A percentile compares a stretch with the other conserved stretches of the same genome.
phyloP scores from a whole-genome alignment of 2,888 invertebrate genomes.

The Allacma fusca region DNA sequence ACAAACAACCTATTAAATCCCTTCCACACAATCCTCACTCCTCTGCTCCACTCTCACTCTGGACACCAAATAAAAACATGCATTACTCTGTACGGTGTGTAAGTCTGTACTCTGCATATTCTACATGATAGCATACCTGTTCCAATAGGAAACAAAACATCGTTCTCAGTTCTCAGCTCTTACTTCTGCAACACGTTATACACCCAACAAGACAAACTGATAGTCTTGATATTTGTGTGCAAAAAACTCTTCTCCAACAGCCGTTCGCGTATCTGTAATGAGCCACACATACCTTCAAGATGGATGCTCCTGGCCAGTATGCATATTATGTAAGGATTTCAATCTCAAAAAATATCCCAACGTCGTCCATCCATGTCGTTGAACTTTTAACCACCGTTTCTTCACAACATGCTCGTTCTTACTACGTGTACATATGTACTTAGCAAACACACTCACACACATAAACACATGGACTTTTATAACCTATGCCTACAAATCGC shows the following conservation, averaged over 20 bases:
- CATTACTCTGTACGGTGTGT: no score
- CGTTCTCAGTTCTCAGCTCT: no score
- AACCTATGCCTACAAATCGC: no score
- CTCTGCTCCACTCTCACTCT: no score
- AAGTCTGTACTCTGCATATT: no score
- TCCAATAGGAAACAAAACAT: no score
- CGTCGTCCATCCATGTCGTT: conserved; percentile 40
- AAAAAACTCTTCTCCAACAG: conserved; percentile 23
- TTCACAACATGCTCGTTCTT: neutral
- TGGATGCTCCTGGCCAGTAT: conserved; percentile 24
- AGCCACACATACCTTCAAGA: neutral
- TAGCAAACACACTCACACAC: conserved; percentile 18
- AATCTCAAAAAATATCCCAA: conserved; percentile 18
- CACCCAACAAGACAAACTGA: no score
- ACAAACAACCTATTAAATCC: neutral
- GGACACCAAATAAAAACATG: no score
- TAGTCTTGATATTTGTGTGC: neutral
- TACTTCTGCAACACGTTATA: no score
- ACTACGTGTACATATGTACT: no score
- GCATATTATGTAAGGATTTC: conserved; percentile 4
- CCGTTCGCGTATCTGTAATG: neutral
- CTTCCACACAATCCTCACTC: no score
- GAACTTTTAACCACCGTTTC: conserved; percentile 40
- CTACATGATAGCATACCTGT: no score
- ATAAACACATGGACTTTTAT: neutral